Evolutionary conservation across 2,888 invertebrate genomes (phyloP).

Genomic region (Peribatodes rhomboidaria): DNA sequence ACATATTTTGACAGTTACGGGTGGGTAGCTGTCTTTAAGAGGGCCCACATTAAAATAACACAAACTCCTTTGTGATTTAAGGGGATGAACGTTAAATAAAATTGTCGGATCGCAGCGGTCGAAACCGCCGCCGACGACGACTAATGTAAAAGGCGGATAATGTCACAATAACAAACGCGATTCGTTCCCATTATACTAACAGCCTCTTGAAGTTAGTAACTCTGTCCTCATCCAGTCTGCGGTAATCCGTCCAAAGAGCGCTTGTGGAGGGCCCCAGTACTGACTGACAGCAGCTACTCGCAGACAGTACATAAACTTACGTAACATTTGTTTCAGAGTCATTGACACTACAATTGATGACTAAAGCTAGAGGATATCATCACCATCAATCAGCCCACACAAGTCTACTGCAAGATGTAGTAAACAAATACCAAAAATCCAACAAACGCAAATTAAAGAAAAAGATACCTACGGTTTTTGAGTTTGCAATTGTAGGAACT

Average conservation of each 20-base stretch:
- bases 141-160: conserved; percentile 48
- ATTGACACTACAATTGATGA: not conserved
- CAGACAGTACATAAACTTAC: conserved; percentile 12
- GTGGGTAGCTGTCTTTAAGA: conserved; percentile 8
- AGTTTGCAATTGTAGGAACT: too few relatives aligned
- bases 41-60: conserved; percentile 16
- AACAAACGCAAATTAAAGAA: too few relatives aligned
- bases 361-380: too few relatives aligned
- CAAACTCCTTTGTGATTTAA: conserved; percentile 27
- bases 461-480: too few relatives aligned
- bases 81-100: conserved; percentile 36
- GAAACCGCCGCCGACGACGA: conserved; percentile 19
- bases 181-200: conserved; percentile 62
- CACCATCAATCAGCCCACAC: too few relatives aligned
- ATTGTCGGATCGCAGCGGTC: conserved; percentile 23
- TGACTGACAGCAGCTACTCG: conserved; percentile 19
- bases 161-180: conserved; percentile 53
- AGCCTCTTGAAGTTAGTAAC: conserved; percentile 62
- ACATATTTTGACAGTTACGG: conserved; percentile 7
- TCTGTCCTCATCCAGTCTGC: conserved; percentile 53
- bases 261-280: conserved; percentile 24
- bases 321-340: not conserved
- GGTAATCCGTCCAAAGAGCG: conserved; percentile 43
- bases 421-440: too few relatives aligned
- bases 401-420: not conserved